phyloP scores from a whole-genome alignment of 2,888 invertebrate species.

The Tribolium freemani region DNA sequence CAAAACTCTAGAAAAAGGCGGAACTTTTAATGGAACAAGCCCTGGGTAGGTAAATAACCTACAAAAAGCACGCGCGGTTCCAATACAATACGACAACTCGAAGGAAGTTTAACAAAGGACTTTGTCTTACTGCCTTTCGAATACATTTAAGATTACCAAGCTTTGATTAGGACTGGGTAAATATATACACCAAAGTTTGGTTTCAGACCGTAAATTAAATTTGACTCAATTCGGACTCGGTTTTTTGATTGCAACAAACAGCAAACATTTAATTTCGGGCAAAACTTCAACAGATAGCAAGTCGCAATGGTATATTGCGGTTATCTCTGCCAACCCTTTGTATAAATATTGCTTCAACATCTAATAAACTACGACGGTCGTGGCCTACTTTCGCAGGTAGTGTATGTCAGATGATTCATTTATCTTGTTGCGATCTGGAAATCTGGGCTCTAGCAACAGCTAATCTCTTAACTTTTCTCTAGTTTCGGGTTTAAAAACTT shows the following conservation, averaged over 20 bases:
- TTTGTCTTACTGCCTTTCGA: slow-evolving; percentile 31
- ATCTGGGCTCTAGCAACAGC: not conserved
- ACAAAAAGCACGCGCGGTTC: slow-evolving; percentile 11
- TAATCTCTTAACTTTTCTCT: not conserved
- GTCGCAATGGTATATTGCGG: not conserved
- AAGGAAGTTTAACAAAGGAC: slow-evolving; percentile 28
- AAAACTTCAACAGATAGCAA: not conserved
- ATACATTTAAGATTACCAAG: slow-evolving; percentile 28
- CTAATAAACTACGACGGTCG: not conserved
- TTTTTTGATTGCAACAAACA: not conserved
- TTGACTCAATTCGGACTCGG: slow-evolving; percentile 6
- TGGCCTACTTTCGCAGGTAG: slow-evolving; percentile 7
- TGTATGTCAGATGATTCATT: not conserved
- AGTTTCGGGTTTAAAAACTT: not conserved
- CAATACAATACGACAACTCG: slow-evolving; percentile 22
- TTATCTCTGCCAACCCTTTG: slow-evolving; percentile 8
- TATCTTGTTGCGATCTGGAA: slow-evolving; percentile 18
- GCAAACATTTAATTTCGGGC: not conserved
- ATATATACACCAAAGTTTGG: slow-evolving; percentile 23
- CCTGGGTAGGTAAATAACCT: slow-evolving; percentile 28
- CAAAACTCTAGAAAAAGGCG: slow-evolving; percentile 4
- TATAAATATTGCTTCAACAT: slow-evolving; percentile 11
- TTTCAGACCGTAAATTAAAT: slow-evolving; percentile 23
- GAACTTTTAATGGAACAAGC: slow-evolving; percentile 29
- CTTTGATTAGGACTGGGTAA: slow-evolving; percentile 33